These are phyloP conservation scores for Alsophila aescularia DNA, from an alignment of 2,888 invertebrate genomes.

Conservation along the genomic window DNA sequence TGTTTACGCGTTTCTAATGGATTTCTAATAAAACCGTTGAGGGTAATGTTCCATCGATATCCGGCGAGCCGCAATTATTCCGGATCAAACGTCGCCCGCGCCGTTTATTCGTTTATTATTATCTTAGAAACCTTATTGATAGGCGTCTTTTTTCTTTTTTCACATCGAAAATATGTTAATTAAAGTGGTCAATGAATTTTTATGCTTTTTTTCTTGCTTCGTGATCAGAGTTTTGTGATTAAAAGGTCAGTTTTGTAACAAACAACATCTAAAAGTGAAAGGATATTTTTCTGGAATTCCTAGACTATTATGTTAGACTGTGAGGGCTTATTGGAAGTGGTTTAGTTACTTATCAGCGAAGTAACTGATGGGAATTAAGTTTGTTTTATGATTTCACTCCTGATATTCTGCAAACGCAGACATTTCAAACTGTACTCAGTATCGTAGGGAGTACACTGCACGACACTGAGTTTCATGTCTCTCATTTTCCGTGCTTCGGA, in stretches of 20 bases:
- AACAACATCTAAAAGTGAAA: conserved; percentile 14
- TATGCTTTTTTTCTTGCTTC: neutral
- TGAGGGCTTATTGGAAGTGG: neutral
- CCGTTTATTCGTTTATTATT: conserved; percentile 37
- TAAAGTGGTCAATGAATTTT: conserved; percentile 2
- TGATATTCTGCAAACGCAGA: too few relatives aligned
- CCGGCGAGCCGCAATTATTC: conserved; percentile 40
- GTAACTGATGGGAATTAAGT: too few relatives aligned
- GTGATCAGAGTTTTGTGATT: neutral
- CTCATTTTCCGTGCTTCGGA: too few relatives aligned
- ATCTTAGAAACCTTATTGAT: neutral
- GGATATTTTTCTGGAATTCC: conserved; percentile 9
- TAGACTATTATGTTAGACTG: conserved; percentile 8
- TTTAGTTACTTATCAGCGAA: neutral
- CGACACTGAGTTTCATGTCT: too few relatives aligned
- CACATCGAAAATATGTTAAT: conserved; percentile 1
- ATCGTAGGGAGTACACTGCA: too few relatives aligned
- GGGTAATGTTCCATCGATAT: conserved; percentile 36
- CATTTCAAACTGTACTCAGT: too few relatives aligned
- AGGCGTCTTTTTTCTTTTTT: conserved; percentile 2
- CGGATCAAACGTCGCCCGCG: conserved; percentile 43
- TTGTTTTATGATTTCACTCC: too few relatives aligned
- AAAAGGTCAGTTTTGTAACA: conserved; percentile 2
- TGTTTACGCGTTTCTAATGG: conserved; percentile 5
- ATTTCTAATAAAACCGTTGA: conserved; percentile 37